These are phyloP conservation scores for Xylocampa areola DNA, from an alignment of 2,888 invertebrate species.

Conservation along the genomic window DNA sequence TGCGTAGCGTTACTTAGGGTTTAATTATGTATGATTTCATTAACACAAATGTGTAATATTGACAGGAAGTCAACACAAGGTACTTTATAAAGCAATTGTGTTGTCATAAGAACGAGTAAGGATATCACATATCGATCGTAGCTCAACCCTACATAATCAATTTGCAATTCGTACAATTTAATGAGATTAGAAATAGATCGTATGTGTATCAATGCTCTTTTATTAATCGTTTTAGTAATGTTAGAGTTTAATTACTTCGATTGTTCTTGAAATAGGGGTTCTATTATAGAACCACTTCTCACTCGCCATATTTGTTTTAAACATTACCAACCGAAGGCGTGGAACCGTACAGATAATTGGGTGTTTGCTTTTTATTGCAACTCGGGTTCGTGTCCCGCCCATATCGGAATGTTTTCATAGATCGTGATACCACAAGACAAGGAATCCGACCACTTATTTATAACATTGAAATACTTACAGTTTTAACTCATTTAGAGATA, in stretches of 20 bases:
- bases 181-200: slow-evolving; percentile 32
- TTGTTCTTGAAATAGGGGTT: slow-evolving; percentile 45
- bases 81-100: slow-evolving; percentile 12
- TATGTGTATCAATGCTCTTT: no score
- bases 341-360: slow-evolving; percentile 64
- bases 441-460: slow-evolving; percentile 51
- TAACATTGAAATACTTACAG: slow-evolving; percentile 40
- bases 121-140: slow-evolving; percentile 35
- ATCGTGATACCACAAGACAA: slow-evolving; percentile 73
- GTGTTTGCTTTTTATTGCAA: slow-evolving; percentile 65
- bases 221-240: slow-evolving; percentile 20
- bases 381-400: slow-evolving; percentile 62
- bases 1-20: slow-evolving; percentile 26
- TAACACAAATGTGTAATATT: slow-evolving; percentile 21
- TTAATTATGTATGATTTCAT: slow-evolving; percentile 30
- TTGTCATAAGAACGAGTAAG: slow-evolving; percentile 33
- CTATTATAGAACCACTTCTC: slow-evolving; percentile 16
- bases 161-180: slow-evolving; percentile 30
- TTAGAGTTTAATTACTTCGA: slow-evolving; percentile 46
- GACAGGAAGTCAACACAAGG: slow-evolving; percentile 31
- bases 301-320: slow-evolving; percentile 49
- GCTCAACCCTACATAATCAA: slow-evolving; percentile 31
- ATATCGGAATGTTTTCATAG: slow-evolving; percentile 70
- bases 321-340: slow-evolving; percentile 51
- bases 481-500: slow-evolving; percentile 32